Conservation (phyloP, 2,113 vertebrate genomes). For the Mola mola region DNA sequence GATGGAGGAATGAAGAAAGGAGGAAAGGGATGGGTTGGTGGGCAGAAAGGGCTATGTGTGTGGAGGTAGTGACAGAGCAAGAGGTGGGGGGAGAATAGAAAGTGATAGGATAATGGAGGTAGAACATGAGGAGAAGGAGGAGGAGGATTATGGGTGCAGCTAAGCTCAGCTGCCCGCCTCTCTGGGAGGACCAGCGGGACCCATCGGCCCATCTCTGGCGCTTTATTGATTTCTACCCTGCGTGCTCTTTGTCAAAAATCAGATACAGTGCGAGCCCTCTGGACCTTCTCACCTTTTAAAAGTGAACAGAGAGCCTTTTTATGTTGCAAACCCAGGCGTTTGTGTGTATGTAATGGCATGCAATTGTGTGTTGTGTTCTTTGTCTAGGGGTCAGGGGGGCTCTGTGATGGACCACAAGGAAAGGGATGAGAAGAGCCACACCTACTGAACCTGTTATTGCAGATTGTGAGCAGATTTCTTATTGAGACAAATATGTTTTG, state of each 20-base stretch:
- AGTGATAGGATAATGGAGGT: conserved; percentile 35
- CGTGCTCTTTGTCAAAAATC: conserved; percentile 99
- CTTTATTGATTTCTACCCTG: conserved; percentile 97
- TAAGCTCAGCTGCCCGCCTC: conserved; percentile 79
- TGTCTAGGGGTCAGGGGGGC: conserved; percentile 71
- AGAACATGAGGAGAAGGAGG: conserved; percentile 13
- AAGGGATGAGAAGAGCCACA: conserved; percentile 56
- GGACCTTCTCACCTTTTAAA: conserved; percentile 98
- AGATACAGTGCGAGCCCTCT: conserved; percentile 94
- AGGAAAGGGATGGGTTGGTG: not conserved
- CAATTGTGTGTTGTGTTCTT: conserved; percentile 63
- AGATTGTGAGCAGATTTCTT: conserved; percentile 59
- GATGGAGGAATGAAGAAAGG: not conserved
- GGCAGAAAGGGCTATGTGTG: conserved; percentile 11
- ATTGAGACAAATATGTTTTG: conserved; percentile 63
- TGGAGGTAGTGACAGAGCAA: conserved; percentile 38
- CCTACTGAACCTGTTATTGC: conserved; percentile 45
- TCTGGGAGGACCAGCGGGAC: conserved; percentile 76
- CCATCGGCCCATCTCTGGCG: conserved; percentile 71
- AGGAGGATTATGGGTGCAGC: conserved; percentile 78
- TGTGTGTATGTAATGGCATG: conserved; percentile 60
- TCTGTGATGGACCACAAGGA: conserved; percentile 50
- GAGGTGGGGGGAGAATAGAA: conserved; percentile 19
- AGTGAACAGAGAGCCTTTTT: conserved; percentile 90
- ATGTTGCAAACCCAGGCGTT: conserved; percentile 68